Conservation (phyloP, 2,888 invertebrate species). For the Amblyjoppa proteus region DNA sequence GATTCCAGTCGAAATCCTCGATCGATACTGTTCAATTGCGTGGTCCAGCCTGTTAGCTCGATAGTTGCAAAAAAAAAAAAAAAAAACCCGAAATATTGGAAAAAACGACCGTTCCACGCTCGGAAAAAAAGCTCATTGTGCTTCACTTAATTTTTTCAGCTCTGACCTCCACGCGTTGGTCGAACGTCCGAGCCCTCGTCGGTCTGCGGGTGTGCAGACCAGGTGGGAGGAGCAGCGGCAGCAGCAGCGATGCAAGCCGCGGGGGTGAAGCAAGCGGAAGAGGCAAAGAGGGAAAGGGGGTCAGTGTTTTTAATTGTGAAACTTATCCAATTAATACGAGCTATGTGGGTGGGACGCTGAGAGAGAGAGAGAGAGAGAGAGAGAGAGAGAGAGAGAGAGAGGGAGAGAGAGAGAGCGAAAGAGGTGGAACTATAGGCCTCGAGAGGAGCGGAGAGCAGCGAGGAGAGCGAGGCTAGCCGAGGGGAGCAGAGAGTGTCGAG, state of each 20-base stretch:
- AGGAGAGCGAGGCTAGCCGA: constrained; percentile 5
- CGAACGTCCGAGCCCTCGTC: constrained; percentile 21
- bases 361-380: constrained; percentile 11
- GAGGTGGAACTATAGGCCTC: constrained; percentile 34
- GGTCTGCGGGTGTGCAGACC: constrained; percentile 1
- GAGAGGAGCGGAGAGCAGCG: constrained; percentile 20
- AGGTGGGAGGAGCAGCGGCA: background rate
- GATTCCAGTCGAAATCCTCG: constrained; percentile 42
- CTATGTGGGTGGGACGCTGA: constrained; percentile 21
- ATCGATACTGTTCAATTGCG: constrained; percentile 32
- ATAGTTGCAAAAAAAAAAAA: constrained; percentile 16
- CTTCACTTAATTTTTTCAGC: constrained; percentile 45
- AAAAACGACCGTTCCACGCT: constrained; percentile 5
- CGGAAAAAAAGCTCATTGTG: constrained; percentile 36
- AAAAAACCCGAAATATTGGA: constrained; percentile 17
- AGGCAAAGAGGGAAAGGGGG: constrained; percentile 51
- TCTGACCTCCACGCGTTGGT: constrained; percentile 18
- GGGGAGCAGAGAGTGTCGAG: constrained; percentile 49
- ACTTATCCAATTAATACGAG: constrained; percentile 76
- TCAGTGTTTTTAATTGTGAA: constrained; percentile 75
- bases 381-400: constrained; percentile 18
- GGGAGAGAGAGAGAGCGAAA: constrained; percentile 26
- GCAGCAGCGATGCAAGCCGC: constrained; percentile 6
- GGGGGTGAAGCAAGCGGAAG: constrained; percentile 17
- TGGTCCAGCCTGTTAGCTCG: constrained; percentile 1